These are phyloP conservation scores for Dryomyza anilis DNA, from an alignment of 2,888 invertebrate species.

Conservation along the genomic window DNA sequence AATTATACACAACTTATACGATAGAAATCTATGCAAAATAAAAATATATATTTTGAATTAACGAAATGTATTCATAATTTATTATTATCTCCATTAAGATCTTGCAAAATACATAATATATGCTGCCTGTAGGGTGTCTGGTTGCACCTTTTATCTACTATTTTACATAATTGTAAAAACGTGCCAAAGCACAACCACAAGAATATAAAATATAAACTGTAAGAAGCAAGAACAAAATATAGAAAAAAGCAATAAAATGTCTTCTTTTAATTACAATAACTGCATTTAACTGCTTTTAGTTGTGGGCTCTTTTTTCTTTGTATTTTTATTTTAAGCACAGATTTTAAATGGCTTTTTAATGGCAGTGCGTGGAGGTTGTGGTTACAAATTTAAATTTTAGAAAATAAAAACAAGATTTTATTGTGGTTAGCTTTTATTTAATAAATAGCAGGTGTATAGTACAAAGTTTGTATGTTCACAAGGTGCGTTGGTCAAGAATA, in stretches of 20 bases:
- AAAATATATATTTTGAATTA: not conserved
- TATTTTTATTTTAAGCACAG: not conserved
- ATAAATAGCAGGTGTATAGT: too few species aligned
- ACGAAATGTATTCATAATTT: not conserved
- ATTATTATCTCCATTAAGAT: not conserved
- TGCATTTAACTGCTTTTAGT: constrained; percentile 5
- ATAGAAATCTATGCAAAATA: not conserved
- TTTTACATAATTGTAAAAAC: too few species aligned
- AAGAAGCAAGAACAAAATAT: too few species aligned
- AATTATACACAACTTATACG: not conserved
- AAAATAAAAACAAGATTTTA: too few species aligned
- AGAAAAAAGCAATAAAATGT: not conserved
- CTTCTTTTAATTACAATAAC: constrained; percentile 19
- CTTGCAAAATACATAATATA: not conserved
- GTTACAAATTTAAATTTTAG: too few species aligned
- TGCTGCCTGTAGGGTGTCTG: not conserved
- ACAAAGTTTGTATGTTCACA: too few species aligned
- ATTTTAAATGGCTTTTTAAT: constrained; percentile 1
- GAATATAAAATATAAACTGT: too few species aligned
- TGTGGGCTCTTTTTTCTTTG: not conserved
- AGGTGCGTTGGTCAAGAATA: too few species aligned
- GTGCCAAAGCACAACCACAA: too few species aligned
- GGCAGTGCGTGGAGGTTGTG: not conserved
- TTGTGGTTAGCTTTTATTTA: too few species aligned
- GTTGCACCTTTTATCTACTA: too few species aligned